phyloP scores from a whole-genome alignment of 1,140 invertebrate species.

The Drosophila repletoides region DNA sequence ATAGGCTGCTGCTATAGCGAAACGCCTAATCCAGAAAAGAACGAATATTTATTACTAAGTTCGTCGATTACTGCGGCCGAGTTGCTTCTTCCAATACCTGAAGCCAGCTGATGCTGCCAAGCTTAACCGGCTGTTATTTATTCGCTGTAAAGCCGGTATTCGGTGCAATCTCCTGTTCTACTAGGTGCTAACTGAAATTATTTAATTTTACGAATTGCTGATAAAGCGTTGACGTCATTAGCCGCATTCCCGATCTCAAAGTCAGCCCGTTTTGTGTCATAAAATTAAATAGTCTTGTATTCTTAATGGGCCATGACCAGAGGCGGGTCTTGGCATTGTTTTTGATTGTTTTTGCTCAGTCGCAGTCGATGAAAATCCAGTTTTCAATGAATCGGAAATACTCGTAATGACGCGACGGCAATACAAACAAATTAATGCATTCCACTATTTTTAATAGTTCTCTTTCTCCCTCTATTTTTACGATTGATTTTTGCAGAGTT shows the following conservation, averaged over 20 bases:
- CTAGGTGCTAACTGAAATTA: background rate
- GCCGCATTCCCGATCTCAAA: background rate
- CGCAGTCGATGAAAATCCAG: background rate
- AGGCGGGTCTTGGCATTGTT: background rate
- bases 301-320: background rate
- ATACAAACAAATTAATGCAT: too few species aligned
- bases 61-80: too few species aligned
- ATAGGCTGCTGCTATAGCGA: too few species aligned
- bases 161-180: background rate
- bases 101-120: too few species aligned
- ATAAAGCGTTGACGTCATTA: slow-evolving; percentile 15
- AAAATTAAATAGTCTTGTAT: slow-evolving; percentile 13
- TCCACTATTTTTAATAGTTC: background rate
- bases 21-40: too few species aligned
- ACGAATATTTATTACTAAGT: too few species aligned
- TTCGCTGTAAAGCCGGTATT: background rate
- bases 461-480: too few species aligned
- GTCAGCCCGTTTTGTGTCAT: background rate
- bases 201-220: background rate
- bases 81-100: too few species aligned
- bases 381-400: background rate
- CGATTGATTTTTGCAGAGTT: slow-evolving; percentile 87
- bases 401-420: too few species aligned
- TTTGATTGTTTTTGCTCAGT: background rate
- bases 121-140: background rate